Conservation (phyloP, 2,888 invertebrate genomes). For the Amblyjoppa fuscipennis region DNA sequence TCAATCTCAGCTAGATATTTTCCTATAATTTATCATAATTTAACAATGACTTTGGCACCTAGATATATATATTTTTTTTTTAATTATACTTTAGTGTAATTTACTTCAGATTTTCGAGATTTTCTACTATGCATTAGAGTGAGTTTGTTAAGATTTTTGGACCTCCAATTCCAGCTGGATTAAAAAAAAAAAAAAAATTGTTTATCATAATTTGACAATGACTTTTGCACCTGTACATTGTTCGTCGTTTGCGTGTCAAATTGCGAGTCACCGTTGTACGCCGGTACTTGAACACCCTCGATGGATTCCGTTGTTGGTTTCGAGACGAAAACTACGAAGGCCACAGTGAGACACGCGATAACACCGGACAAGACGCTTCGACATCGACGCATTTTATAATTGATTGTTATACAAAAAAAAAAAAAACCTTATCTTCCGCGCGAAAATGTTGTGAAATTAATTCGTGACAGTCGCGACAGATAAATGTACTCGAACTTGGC, state of each 20-base stretch:
- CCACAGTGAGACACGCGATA: conserved; percentile 72
- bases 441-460: conserved; percentile 14
- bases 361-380: conserved; percentile 73
- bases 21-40: neutral
- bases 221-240: conserved; percentile 55
- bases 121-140: neutral
- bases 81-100: neutral
- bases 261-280: conserved; percentile 4
- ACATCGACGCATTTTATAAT: conserved; percentile 75
- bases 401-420: neutral
- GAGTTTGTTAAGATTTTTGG: neutral
- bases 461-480: neutral
- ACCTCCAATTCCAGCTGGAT: neutral
- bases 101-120: neutral
- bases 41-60: conserved; percentile 35
- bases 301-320: conserved; percentile 68
- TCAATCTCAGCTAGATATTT: neutral
- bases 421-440: neutral
- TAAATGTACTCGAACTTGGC: neutral
- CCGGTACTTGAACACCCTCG: conserved; percentile 32
- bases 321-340: conserved; percentile 73
- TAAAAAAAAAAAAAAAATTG: neutral
- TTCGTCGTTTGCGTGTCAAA: conserved; percentile 46
- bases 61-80: neutral
- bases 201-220: neutral